Evolutionary conservation across 1,140 invertebrate species (phyloP).

Genomic region (Calosoma granatense): DNA sequence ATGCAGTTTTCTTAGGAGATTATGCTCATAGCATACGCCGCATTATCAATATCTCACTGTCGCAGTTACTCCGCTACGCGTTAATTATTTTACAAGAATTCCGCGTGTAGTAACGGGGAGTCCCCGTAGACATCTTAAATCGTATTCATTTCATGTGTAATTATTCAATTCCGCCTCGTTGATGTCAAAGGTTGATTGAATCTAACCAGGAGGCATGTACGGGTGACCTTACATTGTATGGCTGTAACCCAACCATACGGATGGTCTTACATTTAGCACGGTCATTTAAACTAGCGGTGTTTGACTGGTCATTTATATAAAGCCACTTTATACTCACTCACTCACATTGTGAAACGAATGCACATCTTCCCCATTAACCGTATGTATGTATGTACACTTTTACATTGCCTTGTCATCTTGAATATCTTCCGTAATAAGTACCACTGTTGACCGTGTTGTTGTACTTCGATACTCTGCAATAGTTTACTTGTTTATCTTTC

Average conservation of each 20-base stretch:
- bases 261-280: no score
- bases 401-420: background rate
- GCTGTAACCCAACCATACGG: no score
- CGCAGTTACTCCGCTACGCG: background rate
- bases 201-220: constrained; percentile 1
- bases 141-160: background rate
- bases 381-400: background rate
- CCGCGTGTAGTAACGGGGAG: background rate
- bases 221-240: background rate
- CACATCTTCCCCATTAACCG: no score
- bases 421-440: background rate
- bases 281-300: no score
- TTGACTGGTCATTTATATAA: no score
- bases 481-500: background rate
- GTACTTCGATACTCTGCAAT: no score
- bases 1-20: no score
- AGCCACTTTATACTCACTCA: no score
- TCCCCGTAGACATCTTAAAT: background rate
- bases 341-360: no score
- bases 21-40: no score
- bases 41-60: no score
- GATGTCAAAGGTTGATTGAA: constrained; percentile 1
- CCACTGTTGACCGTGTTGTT: no score
- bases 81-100: background rate
- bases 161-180: constrained; percentile 5